phyloP scores from a whole-genome alignment of 1,140 invertebrate species.

The Drosophila teissieri region DNA sequence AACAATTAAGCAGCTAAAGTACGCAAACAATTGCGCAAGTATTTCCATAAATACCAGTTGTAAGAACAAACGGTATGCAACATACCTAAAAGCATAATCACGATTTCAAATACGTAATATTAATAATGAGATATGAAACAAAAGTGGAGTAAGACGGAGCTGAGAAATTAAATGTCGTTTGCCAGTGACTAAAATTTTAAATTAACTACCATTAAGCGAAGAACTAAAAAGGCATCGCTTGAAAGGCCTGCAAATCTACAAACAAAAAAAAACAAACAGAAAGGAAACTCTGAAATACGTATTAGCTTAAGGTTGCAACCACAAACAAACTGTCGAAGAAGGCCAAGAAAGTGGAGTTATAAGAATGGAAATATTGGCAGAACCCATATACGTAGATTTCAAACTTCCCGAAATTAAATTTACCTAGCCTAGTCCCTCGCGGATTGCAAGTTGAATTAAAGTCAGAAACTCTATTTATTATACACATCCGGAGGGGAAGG shows the following conservation, averaged over 20 bases:
- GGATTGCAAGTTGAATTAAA: constrained; percentile 58
- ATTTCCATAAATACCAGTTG: constrained; percentile 68
- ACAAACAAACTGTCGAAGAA: constrained; percentile 39
- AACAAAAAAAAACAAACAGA: constrained; percentile 20
- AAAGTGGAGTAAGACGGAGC: constrained; percentile 28
- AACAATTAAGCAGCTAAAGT: constrained; percentile 24
- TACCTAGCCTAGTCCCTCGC: constrained; percentile 50
- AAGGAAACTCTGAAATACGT: constrained; percentile 74
- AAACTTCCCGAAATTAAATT: constrained; percentile 76
- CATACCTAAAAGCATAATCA: constrained; percentile 83
- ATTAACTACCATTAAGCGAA: constrained; percentile 49
- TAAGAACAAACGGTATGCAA: constrained; percentile 75
- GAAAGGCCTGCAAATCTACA: constrained; percentile 42
- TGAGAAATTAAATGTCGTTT: constrained; percentile 59
- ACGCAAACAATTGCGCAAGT: constrained; percentile 54
- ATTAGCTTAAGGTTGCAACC: constrained; percentile 80
- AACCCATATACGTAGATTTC: constrained; percentile 79
- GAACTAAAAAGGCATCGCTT: constrained; percentile 6
- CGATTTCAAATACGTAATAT: constrained; percentile 81
- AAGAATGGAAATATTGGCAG: constrained; percentile 13
- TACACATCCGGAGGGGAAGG: constrained; percentile 49
- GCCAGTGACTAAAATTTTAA: constrained; percentile 76
- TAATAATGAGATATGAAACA: constrained; percentile 54
- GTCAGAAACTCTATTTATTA: constrained; percentile 69
- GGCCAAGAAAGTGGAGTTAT: constrained; percentile 21